Evolutionary conservation across 2,888 invertebrate genomes (phyloP).

Genomic region (Barypeithes pellucidus): DNA sequence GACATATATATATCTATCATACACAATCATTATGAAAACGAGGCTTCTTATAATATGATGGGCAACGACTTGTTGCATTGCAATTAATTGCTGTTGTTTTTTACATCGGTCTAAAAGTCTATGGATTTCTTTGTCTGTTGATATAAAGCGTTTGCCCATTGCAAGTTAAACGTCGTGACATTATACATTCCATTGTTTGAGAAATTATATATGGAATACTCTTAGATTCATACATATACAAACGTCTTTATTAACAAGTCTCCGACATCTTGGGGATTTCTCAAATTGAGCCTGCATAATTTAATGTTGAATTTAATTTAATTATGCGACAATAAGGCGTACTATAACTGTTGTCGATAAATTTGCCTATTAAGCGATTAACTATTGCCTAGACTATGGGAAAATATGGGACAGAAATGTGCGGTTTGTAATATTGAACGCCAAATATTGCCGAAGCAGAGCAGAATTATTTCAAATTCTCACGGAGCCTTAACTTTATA

Average conservation of each 20-base stretch:
- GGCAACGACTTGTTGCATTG: too few relatives aligned
- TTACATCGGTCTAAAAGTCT: too few relatives aligned
- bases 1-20: too few relatives aligned
- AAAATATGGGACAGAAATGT: conserved; percentile 28
- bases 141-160: conserved; percentile 3
- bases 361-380: conserved; percentile 19
- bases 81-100: too few relatives aligned
- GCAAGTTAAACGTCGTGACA: background rate
- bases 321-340: conserved; percentile 30
- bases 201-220: conserved; percentile 23
- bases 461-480: background rate
- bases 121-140: too few relatives aligned
- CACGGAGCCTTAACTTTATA: background rate
- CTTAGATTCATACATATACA: conserved; percentile 29
- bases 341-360: conserved; percentile 26
- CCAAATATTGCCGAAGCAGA: conserved; percentile 5
- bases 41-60: too few relatives aligned
- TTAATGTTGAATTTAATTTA: conserved; percentile 23
- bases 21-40: too few relatives aligned
- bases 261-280: conserved; percentile 24
- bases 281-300: conserved; percentile 21
- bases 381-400: conserved; percentile 19
- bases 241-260: conserved; percentile 21
- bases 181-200: conserved; percentile 27
- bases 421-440: conserved; percentile 14